Evolutionary conservation across 2,113 vertebrate genomes (phyloP), one percentile per base, ranked within the genome.

Genomic region (Hymenochirus boettgeri): DNA sequence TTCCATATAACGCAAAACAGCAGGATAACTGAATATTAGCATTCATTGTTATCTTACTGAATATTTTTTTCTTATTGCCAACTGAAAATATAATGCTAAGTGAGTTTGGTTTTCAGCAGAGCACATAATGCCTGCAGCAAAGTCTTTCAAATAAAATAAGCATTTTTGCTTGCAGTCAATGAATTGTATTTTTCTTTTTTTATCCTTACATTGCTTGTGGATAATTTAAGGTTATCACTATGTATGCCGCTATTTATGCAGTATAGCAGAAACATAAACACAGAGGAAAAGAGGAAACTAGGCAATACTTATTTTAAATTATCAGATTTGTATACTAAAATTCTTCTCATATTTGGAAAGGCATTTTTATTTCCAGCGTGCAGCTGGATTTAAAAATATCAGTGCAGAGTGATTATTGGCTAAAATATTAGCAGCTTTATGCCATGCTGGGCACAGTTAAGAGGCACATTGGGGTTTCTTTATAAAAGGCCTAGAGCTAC

Each of bases 141-240:
- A 58, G 37, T 26, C 57, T 58, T 58, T 58, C 13, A 58, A 42
- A 58, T 58, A 45, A 45, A 58, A 58, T 45, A 58, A 39, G 19
- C 19, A 39, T 39, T 51, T 53, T 57, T 39, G 31, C 57, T 45
- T 25, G 35, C 21, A 58, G 37, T 45, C 57, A 58, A 26, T 58
- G 57, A 42, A 26, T 58, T 25, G 37, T 17, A 45, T 58, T 8
- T 48, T 3, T 7, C 2, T 48, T 48, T 22, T 45, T 24, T 58
- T 58, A 3, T 21, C 7, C 57, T 58, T 25, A 45, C 22, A 21
- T 24, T 35, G 12, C 57, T 42, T 45, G 33, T 58, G 35, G 56
- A 58, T 58, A 45, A 58, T 58, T 58, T 58, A 58, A 58, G 37
- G 37, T 58, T 58, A 58, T 58, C 22, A 21, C 57, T n/a, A 8